Percentiles rank a stretch among this genome's conserved stretches.
Evolutionary conservation across 2,888 invertebrate species (phyloP).

Genomic region (Neria commutata): DNA sequence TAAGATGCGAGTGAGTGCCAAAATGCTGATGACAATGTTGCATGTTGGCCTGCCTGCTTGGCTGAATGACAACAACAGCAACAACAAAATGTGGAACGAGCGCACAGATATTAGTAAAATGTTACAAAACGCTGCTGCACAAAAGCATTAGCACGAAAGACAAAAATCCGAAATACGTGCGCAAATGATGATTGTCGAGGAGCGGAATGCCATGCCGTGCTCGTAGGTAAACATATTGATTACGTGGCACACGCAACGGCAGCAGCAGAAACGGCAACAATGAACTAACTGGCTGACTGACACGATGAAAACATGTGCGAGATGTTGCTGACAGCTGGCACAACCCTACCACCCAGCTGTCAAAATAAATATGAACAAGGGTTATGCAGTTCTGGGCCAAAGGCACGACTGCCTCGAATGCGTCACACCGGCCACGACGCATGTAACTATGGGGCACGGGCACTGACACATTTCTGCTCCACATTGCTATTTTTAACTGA

Average conservation of each 20-base stretch:
- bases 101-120: background rate
- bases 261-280: background rate
- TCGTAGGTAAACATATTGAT: background rate
- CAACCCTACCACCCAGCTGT: too few relatives aligned
- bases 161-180: conserved; percentile 49
- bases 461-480: too few relatives aligned
- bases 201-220: background rate
- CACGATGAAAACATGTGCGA: background rate
- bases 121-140: background rate
- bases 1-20: too few relatives aligned
- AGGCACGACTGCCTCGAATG: too few relatives aligned
- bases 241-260: background rate
- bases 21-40: background rate
- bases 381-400: too few relatives aligned
- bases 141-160: conserved; percentile 20
- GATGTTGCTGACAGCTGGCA: background rate
- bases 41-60: background rate
- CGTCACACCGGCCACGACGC: too few relatives aligned
- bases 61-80: background rate
- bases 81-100: background rate
- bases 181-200: conserved; percentile 21
- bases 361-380: too few relatives aligned
- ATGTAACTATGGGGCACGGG: too few relatives aligned
- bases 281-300: background rate
- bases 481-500: too few relatives aligned